These are phyloP conservation scores for Thamnophis sirtalis DNA, from an alignment of 2,113 vertebrate species.

Conservation along the genomic window DNA sequence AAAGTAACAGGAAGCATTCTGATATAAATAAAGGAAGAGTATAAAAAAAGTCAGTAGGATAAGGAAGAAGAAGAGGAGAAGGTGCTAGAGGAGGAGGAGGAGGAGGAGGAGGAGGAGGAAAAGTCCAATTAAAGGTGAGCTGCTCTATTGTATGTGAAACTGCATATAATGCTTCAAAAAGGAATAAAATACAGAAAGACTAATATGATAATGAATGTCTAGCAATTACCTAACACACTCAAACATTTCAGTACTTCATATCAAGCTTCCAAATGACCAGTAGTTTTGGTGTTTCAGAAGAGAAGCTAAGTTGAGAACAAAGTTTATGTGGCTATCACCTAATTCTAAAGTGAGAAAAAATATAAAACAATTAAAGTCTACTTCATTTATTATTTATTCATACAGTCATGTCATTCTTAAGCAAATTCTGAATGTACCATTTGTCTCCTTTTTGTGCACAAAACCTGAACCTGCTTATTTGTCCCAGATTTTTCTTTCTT, in stretches of 20 bases:
- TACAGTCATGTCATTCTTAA: neutral
- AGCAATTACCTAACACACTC: neutral
- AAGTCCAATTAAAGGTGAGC: conserved; percentile 1
- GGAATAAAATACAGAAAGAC: neutral
- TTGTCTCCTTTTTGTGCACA: neutral
- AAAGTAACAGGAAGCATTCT: conserved; percentile 44
- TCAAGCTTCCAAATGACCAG: neutral
- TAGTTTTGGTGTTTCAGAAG: neutral
- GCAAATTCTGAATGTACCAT: neutral
- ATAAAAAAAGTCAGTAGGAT: neutral
- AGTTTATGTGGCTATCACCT: neutral
- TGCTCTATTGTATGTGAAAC: conserved; percentile 7
- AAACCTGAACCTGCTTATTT: neutral
- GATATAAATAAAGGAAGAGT: conserved; percentile 27
- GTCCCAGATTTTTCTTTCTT: neutral
- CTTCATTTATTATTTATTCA: neutral
- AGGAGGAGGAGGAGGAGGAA: neutral
- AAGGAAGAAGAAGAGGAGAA: neutral
- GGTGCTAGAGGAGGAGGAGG: neutral
- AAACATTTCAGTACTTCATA: neutral
- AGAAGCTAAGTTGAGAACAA: neutral
- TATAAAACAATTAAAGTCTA: neutral
- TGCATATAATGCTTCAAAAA: neutral
- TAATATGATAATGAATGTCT: neutral
- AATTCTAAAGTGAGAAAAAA: neutral